Base-by-base conservation (phyloP, 2,113 vertebrate species). In the Agapornis roseicollis region DNA sequence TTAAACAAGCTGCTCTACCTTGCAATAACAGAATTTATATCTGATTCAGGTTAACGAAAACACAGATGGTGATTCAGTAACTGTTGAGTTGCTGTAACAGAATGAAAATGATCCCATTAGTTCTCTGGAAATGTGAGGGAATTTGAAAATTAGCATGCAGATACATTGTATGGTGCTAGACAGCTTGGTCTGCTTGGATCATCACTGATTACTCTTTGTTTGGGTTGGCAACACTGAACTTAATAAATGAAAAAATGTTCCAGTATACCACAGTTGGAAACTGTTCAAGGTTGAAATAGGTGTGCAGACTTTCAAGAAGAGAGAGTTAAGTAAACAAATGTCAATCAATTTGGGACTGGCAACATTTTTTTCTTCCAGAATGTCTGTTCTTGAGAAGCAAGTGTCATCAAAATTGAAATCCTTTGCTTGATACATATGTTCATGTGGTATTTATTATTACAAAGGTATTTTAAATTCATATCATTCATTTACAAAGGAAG, bases 41-140 rank as follows among this genome's bases (percentile, higher is more conserved):
- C 99, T 99, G 99, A 99, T 99, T 99, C 99, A 99, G 99, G 99
- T 99, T 99, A 99, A 99, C 99, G 98, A 98, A 99, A 99, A 99
- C 99, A 99, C 99, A 99, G 99, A 99, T 99, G 99, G 99, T 98
- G 98, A 98, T 99, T 99, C 98, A 98, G 99, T 99, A 99, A 99
- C 99, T 99, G 99, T 99, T 99, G 99, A 99, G 99, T 99, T 99
- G 98, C 98, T 98, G 98, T 99, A 99, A 99, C 99, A 98, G 98
- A 99, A 99, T 99, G 98, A 98, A 99, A 99, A 99, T 99, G 99
- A 99, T 99, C 99, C 99, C 98, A 99, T 99, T 99, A 99, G 99
- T 99, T 99, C 98, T 96, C 97, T 98, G 98, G 98, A 98, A 98
- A 98, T 98, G 98, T 98, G 98, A 98, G 98, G 98, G 98, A 98